phyloP scores from a whole-genome alignment of 2,888 invertebrate genomes.

The Eupithecia dodoneata region DNA sequence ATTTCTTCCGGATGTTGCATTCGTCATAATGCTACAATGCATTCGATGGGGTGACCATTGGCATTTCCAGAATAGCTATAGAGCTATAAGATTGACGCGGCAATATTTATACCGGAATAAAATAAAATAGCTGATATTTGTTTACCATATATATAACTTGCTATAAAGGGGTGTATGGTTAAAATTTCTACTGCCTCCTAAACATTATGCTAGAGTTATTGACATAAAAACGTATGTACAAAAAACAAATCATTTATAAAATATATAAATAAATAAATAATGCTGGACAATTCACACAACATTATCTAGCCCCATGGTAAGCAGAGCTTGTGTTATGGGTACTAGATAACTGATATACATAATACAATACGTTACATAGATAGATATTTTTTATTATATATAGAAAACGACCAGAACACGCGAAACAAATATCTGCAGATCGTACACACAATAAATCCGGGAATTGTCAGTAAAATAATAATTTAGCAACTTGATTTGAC shows the following conservation, averaged over 20 bases:
- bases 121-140: neutral
- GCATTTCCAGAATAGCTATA: neutral
- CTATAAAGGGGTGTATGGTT: neutral
- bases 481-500: neutral
- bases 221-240: neutral
- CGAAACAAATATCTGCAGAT: too few species aligned
- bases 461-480: neutral
- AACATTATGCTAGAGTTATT: neutral
- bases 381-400: too few species aligned
- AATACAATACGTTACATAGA: too few species aligned
- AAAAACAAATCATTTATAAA: neutral
- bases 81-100: neutral
- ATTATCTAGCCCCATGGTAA: too few species aligned
- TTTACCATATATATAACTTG: neutral
- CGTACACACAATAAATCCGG: too few species aligned
- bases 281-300: too few species aligned
- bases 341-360: too few species aligned
- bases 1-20: conserved; percentile 76
- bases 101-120: neutral
- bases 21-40: conserved; percentile 61
- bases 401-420: too few species aligned
- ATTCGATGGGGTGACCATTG: conserved; percentile 40
- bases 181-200: neutral
- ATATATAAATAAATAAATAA: too few species aligned
- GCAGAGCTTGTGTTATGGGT: too few species aligned